Evolutionary conservation across 2,888 invertebrate species (phyloP), one percentile per base, ranked within the genome.

Genomic region (Campoplex capitator): DNA sequence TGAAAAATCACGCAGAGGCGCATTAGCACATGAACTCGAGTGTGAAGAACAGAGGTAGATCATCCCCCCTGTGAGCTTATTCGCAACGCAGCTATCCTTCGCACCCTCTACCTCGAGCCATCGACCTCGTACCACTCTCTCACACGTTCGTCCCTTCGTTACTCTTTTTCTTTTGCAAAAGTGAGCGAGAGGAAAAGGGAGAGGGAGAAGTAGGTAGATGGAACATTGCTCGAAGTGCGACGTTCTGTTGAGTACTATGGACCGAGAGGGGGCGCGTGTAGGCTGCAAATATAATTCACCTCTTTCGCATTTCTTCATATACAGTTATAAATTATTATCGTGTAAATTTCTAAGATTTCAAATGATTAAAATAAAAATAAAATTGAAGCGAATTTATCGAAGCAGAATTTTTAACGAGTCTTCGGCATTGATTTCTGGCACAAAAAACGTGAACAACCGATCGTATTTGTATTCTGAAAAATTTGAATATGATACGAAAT

Each of bases 181-280:
- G 62, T 67, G 38, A 62, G 71, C 54, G 62, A 56, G 51, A 48
- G 82, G 83, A 83, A 76, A 35, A 38, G 74, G 75, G 81, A 77
- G 48, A 75, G 78, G 81, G 11, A 11, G 68, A 48, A 48, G 75
- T 42, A 42, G 45, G 85, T 88, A 89, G 89, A 77, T 84, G 88
- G 89, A 90, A 88, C 89, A 86, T 84, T 65, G 89, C 79, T 84
- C 78, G 77, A 82, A 84, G 91, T 91, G 90, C 89, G 89, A 89
- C 88, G 89, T 88, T 88, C 90, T 88, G 85, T 91, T 85, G 91
- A 93, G 93, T 91, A 90, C 91, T 90, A 71, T 87, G 88, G 89
- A 79, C 86, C 88, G 90, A 89, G 89, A 85, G 89, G 56, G 75
- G 62, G 48, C 54, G 86, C 82, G 79, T 75, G 35, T 51, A 80